Evolutionary conservation across 2,888 invertebrate species (phyloP).

Genomic region (Marasmarcha lunaedactyla): DNA sequence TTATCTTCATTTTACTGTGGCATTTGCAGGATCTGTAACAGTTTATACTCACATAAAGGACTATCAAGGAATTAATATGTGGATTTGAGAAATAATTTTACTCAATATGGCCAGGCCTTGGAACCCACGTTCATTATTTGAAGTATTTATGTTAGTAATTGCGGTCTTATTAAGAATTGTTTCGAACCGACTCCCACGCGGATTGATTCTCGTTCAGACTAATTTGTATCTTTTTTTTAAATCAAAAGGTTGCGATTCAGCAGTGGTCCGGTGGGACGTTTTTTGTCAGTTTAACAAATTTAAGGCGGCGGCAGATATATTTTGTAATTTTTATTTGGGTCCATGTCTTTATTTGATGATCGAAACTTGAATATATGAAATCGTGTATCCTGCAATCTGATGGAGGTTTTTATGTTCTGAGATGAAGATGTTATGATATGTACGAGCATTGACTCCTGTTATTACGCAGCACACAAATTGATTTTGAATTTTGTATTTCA

Average conservation of each 20-base stretch:
- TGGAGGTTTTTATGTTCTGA: no score
- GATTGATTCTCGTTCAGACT: not conserved
- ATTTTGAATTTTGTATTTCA: no score
- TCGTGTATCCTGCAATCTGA: no score
- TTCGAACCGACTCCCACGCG: constrained; percentile 16
- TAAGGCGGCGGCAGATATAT: not conserved
- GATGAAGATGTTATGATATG: no score
- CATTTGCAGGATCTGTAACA: not conserved
- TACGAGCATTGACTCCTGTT: no score
- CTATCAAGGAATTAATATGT: constrained; percentile 31
- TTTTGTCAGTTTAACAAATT: not conserved
- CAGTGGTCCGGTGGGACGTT: not conserved
- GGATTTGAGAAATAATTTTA: constrained; percentile 37
- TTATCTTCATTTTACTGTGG: no score
- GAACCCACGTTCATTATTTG: constrained; percentile 49
- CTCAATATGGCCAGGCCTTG: constrained; percentile 56
- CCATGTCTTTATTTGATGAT: not conserved
- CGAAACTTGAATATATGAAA: no score
- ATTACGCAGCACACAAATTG: no score
- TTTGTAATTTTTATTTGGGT: not conserved
- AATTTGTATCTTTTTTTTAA: constrained; percentile 3
- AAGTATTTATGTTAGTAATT: constrained; percentile 60
- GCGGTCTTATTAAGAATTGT: constrained; percentile 52
- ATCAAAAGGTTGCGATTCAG: not conserved
- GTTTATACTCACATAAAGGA: not conserved